A percentile compares a stretch with the other conserved stretches of the same genome.
phyloP scores from a whole-genome alignment of 2,113 vertebrate species.

The Lepisosteus osseus region DNA sequence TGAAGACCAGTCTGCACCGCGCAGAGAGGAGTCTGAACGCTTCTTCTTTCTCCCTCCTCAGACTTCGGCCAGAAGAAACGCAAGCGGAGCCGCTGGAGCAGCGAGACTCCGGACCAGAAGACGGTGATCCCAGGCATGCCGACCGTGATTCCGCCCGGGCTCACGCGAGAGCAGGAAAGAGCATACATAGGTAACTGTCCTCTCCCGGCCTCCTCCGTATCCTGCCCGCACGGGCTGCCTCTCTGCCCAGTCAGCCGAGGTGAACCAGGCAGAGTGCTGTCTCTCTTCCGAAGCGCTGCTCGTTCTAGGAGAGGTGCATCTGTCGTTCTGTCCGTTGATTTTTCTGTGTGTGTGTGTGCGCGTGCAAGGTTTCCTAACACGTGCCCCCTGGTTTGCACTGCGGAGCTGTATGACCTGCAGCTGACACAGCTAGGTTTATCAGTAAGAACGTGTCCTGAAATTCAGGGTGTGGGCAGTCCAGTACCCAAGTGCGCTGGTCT shows the following conservation, averaged over 20 bases:
- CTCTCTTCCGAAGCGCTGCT: no score
- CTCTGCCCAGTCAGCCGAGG: no score
- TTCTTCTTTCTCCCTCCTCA: conserved; percentile 24
- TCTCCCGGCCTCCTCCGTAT: not conserved
- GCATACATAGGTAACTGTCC: conserved; percentile 87
- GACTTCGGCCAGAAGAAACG: conserved; percentile 79
- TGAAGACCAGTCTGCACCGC: no score
- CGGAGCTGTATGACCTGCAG: not conserved
- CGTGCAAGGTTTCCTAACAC: not conserved
- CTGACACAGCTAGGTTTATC: conserved; percentile 1
- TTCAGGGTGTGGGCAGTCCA: no score
- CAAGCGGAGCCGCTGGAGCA: conserved; percentile 89
- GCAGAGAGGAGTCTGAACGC: no score
- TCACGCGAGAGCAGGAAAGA: conserved; percentile 86
- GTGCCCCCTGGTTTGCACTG: not conserved
- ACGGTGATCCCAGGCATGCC: conserved; percentile 91
- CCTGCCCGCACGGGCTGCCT: not conserved
- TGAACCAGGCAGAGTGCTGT: no score
- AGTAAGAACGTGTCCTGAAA: conserved; percentile 1
- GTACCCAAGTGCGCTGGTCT: no score
- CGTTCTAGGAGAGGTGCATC: not conserved
- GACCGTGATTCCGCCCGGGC: conserved; percentile 86
- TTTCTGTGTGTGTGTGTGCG: conserved; percentile 5
- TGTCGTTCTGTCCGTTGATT: not conserved
- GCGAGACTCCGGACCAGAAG: conserved; percentile 89